Conservation (phyloP, 2,113 vertebrate genomes). For the Propithecus coquereli region DNA sequence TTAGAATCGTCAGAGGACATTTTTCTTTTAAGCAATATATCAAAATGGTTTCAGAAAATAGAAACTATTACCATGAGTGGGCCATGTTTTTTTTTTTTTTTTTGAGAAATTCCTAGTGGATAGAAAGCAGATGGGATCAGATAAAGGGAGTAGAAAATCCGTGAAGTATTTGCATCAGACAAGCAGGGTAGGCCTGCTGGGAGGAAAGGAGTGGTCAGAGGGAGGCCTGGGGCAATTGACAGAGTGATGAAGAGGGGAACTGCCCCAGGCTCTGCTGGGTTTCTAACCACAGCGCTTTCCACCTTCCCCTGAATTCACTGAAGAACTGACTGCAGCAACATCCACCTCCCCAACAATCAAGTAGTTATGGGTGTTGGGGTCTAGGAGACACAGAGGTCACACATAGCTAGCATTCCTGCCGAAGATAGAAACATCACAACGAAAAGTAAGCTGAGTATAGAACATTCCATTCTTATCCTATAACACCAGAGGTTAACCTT, state of each 20-base stretch:
- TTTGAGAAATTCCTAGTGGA: conserved; percentile 15
- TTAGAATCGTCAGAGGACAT: background rate
- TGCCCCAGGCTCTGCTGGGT: background rate
- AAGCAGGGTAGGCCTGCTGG: background rate
- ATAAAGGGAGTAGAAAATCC: conserved; percentile 1
- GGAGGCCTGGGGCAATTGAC: background rate
- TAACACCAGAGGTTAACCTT: background rate
- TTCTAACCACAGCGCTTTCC: background rate
- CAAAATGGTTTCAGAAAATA: conserved; percentile 6
- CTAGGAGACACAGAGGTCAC: background rate
- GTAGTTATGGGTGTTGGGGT: background rate
- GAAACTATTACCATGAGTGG: background rate
- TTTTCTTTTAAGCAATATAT: conserved; percentile 30
- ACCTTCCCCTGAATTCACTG: background rate
- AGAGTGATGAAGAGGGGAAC: background rate
- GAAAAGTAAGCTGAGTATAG: background rate
- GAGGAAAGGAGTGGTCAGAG: background rate
- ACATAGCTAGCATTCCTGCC: background rate
- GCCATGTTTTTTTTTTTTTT: background rate
- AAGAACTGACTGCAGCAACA: too few species aligned
- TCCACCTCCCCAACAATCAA: background rate
- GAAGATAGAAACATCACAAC: background rate
- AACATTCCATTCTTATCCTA: background rate
- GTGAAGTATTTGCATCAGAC: background rate
- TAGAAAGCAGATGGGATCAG: conserved; percentile 50